These are phyloP conservation scores for Saguinus midas DNA, from an alignment of 2,113 vertebrate genomes.

Conservation along the genomic window DNA sequence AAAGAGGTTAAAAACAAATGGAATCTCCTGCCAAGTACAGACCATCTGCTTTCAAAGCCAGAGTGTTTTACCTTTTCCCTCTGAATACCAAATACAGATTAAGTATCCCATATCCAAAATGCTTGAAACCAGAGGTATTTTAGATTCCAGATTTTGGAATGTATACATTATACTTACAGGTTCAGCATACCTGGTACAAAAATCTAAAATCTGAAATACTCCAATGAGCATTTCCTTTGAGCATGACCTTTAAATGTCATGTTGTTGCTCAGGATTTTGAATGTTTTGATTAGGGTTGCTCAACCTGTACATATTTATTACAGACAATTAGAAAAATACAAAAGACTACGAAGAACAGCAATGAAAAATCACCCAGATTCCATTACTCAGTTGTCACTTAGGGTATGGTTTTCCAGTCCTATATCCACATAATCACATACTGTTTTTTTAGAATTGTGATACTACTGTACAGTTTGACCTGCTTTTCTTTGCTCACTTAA, in stretches of 20 bases:
- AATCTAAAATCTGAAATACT: not conserved
- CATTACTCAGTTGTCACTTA: not conserved
- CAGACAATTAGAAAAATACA: not conserved
- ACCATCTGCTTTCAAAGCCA: constrained; percentile 34
- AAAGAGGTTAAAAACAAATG: constrained; percentile 11
- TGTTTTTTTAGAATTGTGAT: not conserved
- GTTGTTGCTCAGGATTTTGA: not conserved
- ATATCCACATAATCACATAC: not conserved
- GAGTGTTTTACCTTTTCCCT: not conserved
- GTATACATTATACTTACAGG: not conserved
- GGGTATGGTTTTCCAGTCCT: not conserved
- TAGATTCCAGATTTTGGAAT: not conserved
- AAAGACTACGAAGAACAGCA: not conserved
- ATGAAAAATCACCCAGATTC: not conserved
- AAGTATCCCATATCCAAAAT: not conserved
- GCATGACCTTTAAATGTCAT: not conserved
- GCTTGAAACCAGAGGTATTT: not conserved
- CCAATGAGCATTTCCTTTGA: not conserved
- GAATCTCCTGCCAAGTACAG: not conserved
- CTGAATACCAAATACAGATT: constrained; percentile 1
- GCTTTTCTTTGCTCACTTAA: not conserved
- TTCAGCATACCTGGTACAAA: not conserved
- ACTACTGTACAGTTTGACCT: not conserved
- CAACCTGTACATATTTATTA: not conserved
- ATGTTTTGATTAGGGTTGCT: not conserved